These are phyloP conservation scores for Schizotus pectinicornis DNA, from an alignment of 2,888 invertebrate species.

Conservation along the genomic window DNA sequence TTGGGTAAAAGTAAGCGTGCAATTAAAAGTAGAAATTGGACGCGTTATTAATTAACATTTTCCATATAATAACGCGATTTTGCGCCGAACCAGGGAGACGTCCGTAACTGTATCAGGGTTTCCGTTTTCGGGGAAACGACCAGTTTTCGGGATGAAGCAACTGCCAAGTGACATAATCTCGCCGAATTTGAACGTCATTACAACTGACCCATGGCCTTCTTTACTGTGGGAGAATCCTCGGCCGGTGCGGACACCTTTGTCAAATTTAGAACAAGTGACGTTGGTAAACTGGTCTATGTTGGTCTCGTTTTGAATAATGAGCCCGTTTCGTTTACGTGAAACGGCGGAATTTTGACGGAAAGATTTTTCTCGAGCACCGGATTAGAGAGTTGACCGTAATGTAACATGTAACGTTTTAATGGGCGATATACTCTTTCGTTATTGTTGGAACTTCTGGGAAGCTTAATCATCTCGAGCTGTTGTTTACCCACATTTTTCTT, in stretches of 20 bases:
- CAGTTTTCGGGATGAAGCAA: neutral
- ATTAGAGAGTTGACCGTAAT: too few species aligned
- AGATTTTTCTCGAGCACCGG: too few species aligned
- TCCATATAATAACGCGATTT: neutral
- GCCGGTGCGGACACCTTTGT: slow-evolving; percentile 29
- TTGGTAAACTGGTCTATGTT: slow-evolving; percentile 35
- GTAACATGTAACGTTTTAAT: too few species aligned
- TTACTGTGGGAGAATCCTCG: slow-evolving; percentile 49
- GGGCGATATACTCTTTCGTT: too few species aligned
- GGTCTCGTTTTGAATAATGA: slow-evolving; percentile 25
- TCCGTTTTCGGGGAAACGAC: neutral
- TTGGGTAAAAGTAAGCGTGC: slow-evolving; percentile 4
- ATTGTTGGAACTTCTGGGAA: too few species aligned
- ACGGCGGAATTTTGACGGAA: neutral
- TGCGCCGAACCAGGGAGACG: neutral
- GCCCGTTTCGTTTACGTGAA: slow-evolving; percentile 22
- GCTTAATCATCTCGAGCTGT: too few species aligned
- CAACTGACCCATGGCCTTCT: slow-evolving; percentile 38
- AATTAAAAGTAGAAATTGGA: slow-evolving; percentile 16
- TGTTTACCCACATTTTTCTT: too few species aligned
- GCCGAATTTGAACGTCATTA: slow-evolving; percentile 45
- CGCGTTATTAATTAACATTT: neutral
- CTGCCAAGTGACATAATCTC: slow-evolving; percentile 34
- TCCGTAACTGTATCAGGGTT: neutral
- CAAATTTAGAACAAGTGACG: slow-evolving; percentile 35